Percentiles rank a stretch among this genome's conserved stretches.
Conservation (phyloP, 2,113 vertebrate genomes). For the Alaudala cheleensis region DNA sequence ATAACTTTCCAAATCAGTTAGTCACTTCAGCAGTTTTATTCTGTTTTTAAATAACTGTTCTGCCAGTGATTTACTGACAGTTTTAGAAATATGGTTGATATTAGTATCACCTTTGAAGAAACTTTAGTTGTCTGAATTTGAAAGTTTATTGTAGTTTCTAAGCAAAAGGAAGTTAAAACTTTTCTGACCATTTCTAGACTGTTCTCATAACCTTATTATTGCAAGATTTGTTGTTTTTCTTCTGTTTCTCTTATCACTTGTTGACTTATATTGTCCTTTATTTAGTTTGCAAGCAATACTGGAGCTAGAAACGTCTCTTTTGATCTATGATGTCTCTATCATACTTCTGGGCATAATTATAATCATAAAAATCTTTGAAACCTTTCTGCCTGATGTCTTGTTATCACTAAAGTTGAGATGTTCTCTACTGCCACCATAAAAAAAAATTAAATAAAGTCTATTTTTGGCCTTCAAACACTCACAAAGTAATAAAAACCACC, state of each 20-base stretch:
- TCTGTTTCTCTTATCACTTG: background rate
- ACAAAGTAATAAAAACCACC: background rate
- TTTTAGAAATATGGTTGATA: background rate
- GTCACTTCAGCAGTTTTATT: background rate
- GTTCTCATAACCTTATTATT: background rate
- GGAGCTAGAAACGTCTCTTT: constrained; percentile 13
- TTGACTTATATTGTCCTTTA: constrained; percentile 17
- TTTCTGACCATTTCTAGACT: background rate
- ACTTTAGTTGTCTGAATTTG: background rate
- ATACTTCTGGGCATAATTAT: constrained; percentile 55
- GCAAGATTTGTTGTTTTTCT: background rate
- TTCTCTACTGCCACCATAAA: background rate
- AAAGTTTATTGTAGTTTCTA: background rate
- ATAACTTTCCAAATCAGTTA: background rate
- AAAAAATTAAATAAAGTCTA: constrained; percentile 1
- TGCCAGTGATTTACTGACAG: background rate
- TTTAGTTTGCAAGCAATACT: constrained; percentile 1
- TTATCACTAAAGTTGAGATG: constrained; percentile 1
- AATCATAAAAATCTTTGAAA: constrained; percentile 47
- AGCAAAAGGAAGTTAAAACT: background rate
- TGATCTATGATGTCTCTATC: constrained; percentile 21
- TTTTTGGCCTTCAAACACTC: constrained; percentile 36
- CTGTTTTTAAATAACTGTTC: background rate
- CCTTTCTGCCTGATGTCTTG: background rate
- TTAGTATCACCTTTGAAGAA: background rate